Evolutionary conservation across 2,797 vertebrate genomes (phyloP).

Genomic region (Halcyon badia): DNA sequence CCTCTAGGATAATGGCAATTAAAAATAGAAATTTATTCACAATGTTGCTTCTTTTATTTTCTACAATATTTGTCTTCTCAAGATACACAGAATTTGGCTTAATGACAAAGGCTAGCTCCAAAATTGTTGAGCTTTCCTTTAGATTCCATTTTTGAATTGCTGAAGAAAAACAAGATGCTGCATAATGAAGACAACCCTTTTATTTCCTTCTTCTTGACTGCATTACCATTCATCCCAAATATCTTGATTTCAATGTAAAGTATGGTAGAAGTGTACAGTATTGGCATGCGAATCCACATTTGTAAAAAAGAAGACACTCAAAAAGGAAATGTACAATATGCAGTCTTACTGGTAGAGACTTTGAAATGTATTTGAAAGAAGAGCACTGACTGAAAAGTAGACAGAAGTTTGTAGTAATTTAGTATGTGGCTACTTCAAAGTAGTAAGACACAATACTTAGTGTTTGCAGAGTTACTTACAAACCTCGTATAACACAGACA

Average conservation of each 20-base stretch:
- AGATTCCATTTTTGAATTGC: neutral
- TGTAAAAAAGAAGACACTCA: neutral
- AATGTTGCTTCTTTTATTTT: neutral
- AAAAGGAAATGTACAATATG: neutral
- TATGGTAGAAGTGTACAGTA: neutral
- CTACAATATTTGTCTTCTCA: neutral
- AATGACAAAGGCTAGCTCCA: neutral
- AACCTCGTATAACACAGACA: neutral
- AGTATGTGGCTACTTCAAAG: neutral
- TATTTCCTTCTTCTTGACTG: neutral
- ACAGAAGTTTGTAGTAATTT: neutral
- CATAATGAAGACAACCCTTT: neutral
- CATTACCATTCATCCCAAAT: neutral
- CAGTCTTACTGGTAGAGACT: neutral
- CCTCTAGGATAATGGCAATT: neutral
- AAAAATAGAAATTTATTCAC: neutral
- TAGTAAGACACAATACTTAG: neutral
- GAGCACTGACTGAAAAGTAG: neutral
- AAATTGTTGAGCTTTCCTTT: neutral
- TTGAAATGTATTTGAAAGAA: neutral
- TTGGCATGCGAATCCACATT: neutral
- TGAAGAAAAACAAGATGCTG: neutral
- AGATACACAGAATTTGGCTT: neutral
- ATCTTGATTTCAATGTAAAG: neutral
- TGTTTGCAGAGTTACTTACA: neutral